Evolutionary conservation across 2,888 invertebrate genomes (phyloP).

Genomic region (Lycocerus yunnanus): DNA sequence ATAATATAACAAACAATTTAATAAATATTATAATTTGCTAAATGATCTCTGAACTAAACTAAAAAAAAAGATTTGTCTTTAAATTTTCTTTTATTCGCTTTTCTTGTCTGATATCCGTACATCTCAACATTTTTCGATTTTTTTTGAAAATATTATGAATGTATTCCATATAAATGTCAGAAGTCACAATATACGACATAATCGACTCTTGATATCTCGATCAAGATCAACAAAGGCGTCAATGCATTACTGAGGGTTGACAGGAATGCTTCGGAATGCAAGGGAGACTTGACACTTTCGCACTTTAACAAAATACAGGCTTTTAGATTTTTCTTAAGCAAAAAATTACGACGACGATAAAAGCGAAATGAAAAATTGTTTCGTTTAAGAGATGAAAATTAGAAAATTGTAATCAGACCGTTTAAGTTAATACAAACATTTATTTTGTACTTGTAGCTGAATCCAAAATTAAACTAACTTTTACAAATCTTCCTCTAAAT

Average conservation of each 20-base stretch:
- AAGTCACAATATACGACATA: conserved; percentile 29
- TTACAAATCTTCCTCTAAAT: conserved; percentile 18
- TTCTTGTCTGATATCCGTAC: too few relatives aligned
- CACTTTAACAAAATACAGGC: conserved; percentile 5
- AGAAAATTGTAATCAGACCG: conserved; percentile 8
- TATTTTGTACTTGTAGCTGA: conserved; percentile 6
- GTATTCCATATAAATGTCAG: conserved; percentile 8
- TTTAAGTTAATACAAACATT: conserved; percentile 13
- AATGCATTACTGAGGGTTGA: conserved; percentile 27
- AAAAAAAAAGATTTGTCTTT: background rate
- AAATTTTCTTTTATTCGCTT: background rate
- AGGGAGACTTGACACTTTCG: conserved; percentile 22
- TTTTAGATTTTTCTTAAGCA: background rate
- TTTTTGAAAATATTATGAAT: background rate
- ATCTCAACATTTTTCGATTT: background rate
- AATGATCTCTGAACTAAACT: too few relatives aligned
- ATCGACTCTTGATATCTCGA: conserved; percentile 34
- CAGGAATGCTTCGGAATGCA: conserved; percentile 27
- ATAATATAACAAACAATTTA: too few relatives aligned
- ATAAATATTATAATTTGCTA: too few relatives aligned
- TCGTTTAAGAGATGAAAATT: background rate
- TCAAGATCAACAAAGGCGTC: conserved; percentile 29
- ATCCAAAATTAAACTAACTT: conserved; percentile 8
- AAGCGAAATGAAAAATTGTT: background rate
- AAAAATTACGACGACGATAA: background rate